Conservation (phyloP, 2,888 invertebrate genomes). For the Eupithecia exiguata region DNA sequence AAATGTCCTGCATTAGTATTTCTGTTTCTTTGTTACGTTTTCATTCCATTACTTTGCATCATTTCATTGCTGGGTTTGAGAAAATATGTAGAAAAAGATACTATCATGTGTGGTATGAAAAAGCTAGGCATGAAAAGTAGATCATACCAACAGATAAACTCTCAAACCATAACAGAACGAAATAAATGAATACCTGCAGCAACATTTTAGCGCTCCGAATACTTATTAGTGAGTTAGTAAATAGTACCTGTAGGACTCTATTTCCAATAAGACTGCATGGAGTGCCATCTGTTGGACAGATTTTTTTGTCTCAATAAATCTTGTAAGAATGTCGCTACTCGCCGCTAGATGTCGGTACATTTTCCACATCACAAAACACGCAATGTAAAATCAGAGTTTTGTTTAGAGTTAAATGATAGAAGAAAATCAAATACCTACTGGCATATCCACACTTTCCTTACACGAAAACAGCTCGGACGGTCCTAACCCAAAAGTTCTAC, state of each 20-base stretch:
- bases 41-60: not conserved
- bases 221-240: not conserved
- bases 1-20: not conserved
- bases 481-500: slow-evolving; percentile 78
- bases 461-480: slow-evolving; percentile 65
- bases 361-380: not conserved
- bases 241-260: not conserved
- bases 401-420: not conserved
- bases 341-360: slow-evolving; percentile 50
- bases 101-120: not conserved
- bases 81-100: not conserved
- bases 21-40: not conserved
- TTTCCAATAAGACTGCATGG: slow-evolving; percentile 34
- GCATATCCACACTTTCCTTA: slow-evolving; percentile 55
- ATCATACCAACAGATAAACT: not conserved
- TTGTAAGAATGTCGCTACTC: slow-evolving; percentile 46
- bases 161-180: not conserved
- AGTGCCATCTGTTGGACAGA: slow-evolving; percentile 46
- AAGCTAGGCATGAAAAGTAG: not conserved
- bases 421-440: not conserved
- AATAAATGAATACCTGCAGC: not conserved
- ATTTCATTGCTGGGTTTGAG: not conserved
- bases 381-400: not conserved
- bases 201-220: slow-evolving; percentile 32
- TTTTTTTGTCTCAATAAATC: not conserved